A percentile compares a stretch with the other conserved stretches of the same genome.
Conservation (phyloP, 2,888 invertebrate species). For the Drosophila stalkeri region DNA sequence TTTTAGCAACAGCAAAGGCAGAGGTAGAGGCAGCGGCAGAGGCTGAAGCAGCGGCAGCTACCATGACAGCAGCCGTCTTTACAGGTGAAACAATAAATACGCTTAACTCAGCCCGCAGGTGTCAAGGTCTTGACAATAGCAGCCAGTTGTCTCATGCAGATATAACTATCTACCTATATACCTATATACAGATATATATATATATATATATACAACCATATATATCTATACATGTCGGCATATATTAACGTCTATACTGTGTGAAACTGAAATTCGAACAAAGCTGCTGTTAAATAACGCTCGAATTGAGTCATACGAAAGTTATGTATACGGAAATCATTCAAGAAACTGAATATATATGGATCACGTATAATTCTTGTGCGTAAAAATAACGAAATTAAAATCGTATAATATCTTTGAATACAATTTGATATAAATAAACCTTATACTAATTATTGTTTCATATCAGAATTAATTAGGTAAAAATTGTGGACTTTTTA, state of each 20-base stretch:
- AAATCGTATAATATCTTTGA: not conserved
- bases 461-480: no score
- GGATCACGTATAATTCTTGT: not conserved
- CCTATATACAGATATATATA: not conserved
- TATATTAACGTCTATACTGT: slow-evolving; percentile 24
- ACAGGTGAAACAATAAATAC: slow-evolving; percentile 36
- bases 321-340: slow-evolving; percentile 11
- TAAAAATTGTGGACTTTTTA: no score
- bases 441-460: not conserved
- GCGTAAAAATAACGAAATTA: not conserved
- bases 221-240: slow-evolving; percentile 13
- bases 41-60: not conserved
- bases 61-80: slow-evolving; percentile 13
- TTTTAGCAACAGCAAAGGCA: slow-evolving; percentile 7
- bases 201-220: not conserved
- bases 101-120: slow-evolving; percentile 35
- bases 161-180: not conserved
- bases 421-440: not conserved
- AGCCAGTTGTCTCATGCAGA: slow-evolving; percentile 35
- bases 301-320: not conserved
- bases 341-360: not conserved
- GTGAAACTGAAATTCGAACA: slow-evolving; percentile 21
- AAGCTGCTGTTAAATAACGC: slow-evolving; percentile 11
- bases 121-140: slow-evolving; percentile 44
- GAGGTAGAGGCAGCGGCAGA: not conserved